phyloP scores from a whole-genome alignment of 1,140 invertebrate genomes.

The Bombus vancouverensis region DNA sequence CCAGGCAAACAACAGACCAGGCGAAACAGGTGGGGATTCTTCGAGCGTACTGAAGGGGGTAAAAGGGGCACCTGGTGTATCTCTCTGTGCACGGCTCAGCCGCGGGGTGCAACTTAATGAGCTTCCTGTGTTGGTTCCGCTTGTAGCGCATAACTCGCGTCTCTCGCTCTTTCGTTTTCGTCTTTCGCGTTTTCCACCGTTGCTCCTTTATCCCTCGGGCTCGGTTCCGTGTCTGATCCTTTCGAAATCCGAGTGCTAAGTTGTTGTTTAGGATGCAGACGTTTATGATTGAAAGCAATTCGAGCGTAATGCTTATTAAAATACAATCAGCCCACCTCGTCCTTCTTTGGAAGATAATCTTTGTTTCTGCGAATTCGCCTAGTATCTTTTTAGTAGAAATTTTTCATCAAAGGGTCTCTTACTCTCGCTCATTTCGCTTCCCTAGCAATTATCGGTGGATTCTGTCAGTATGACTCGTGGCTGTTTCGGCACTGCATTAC shows the following conservation, averaged over 20 bases:
- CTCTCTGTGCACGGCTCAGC: conserved; percentile 57
- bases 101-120: conserved; percentile 73
- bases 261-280: conserved; percentile 3
- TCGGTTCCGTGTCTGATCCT: conserved; percentile 19
- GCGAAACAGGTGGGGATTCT: conserved; percentile 47
- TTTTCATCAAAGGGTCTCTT: neutral
- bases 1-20: conserved; percentile 43
- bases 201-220: no score
- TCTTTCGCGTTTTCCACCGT: conserved; percentile 10
- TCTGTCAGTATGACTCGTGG: conserved; percentile 1
- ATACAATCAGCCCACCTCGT: neutral
- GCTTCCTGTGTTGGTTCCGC: conserved; percentile 73
- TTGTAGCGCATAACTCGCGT: conserved; percentile 66
- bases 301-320: neutral
- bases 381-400: neutral
- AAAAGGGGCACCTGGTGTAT: conserved; percentile 56
- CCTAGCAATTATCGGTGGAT: conserved; percentile 21
- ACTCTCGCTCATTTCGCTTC: no score
- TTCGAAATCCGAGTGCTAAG: conserved; percentile 19
- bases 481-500: neutral
- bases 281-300: conserved; percentile 8
- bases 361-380: neutral
- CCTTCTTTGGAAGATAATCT: neutral
- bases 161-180: conserved; percentile 44
- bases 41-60: conserved; percentile 14